Conservation (phyloP, 1,140 invertebrate genomes). For the Orius laevigatus region DNA sequence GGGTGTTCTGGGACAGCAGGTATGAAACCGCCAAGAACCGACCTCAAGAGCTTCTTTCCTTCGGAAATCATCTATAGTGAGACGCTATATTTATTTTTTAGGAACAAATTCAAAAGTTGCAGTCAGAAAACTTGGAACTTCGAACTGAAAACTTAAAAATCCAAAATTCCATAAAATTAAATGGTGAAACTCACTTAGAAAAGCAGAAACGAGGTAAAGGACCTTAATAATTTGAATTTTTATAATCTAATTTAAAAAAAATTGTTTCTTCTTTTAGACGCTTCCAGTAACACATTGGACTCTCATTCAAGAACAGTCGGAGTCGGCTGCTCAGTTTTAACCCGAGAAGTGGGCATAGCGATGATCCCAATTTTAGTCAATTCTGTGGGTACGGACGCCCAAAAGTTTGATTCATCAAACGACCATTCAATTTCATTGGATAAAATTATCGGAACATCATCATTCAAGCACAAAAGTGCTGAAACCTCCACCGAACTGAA, state of each 20-base stretch:
- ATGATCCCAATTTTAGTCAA: slow-evolving; percentile 4
- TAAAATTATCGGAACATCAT: slow-evolving; percentile 1
- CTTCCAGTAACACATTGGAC: not conserved
- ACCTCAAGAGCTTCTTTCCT: too few species aligned
- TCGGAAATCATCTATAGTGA: too few species aligned
- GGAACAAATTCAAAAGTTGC: not conserved
- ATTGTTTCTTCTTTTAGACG: too few species aligned
- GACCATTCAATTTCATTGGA: not conserved
- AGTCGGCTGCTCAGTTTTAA: slow-evolving; percentile 45
- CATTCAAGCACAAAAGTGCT: not conserved
- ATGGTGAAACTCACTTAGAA: not conserved
- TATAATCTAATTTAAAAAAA: too few species aligned
- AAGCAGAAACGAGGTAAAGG: slow-evolving; percentile 4
- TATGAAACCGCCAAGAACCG: too few species aligned
- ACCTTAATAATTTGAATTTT: not conserved
- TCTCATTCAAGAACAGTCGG: slow-evolving; percentile 38
- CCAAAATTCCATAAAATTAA: not conserved
- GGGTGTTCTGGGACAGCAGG: too few species aligned
- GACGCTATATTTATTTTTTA: not conserved
- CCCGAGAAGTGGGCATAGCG: slow-evolving; percentile 43
- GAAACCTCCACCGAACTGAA: not conserved
- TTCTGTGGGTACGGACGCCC: slow-evolving; percentile 13
- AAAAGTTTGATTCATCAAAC: slow-evolving; percentile 11
- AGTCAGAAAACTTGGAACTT: not conserved
- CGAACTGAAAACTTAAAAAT: not conserved